Evolutionary conservation across 1,140 invertebrate species (phyloP), one percentile per base, ranked within the genome.

Genomic region (Apis florea): DNA sequence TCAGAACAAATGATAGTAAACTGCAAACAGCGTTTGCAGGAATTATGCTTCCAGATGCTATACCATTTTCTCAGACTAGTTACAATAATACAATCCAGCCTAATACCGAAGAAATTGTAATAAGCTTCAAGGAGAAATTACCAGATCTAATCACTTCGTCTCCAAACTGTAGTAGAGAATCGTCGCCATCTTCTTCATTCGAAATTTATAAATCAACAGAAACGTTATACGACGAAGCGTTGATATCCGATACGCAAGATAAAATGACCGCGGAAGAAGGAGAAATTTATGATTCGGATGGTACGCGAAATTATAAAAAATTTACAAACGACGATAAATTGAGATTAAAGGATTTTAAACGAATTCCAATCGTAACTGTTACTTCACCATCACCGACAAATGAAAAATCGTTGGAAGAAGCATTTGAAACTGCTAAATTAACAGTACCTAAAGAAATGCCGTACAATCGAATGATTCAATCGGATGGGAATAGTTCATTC

Each of bases 131-230:
- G 49, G 85, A 90, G 24, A 88, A 90, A 88, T 85, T 92, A 24
- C 92, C 92, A 0, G 90, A 92, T 80, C 76, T 93, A 11, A 82
- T 93, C n/a, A 85, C 90, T 19, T 92, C 91, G 15, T 92, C 90
- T 19, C 90, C 92, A 1, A 90, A 86, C 15, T 19, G 82, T 17
- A 87, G 71, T 47, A 85, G 85, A 76, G 85, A 85, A 47, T 87
- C 86, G 5, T 89, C 85, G 13, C 64, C 59, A 26, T 84, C 78
- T 24, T 88, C 83, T 26, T 68, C 67, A 1, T 88, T 69, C 51
- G 85, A 87, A n/a, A 79, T 64, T 49, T 74, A 79, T 49, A 79
- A 72, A 79, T 85, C 73, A 21, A 71, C 73, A 17, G 70, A 83
- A 21, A 76, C 73, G 26, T 51, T 85, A 5, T 56, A 53, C 47